Conservation (phyloP, 2,113 vertebrate genomes). For the Trogon surrucura region DNA sequence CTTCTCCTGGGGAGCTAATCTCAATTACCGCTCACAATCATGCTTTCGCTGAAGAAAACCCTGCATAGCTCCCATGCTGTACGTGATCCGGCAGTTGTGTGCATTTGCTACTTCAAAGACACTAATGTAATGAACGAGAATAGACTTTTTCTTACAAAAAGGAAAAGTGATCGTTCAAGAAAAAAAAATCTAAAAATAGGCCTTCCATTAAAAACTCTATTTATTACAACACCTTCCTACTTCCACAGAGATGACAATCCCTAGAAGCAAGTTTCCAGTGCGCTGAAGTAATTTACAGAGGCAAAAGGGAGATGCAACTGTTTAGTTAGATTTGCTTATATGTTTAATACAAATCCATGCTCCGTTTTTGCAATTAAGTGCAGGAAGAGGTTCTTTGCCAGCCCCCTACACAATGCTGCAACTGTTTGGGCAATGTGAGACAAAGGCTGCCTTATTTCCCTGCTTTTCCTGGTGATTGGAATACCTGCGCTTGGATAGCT, state of each 20-base stretch:
- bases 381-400: neutral
- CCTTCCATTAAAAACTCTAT: neutral
- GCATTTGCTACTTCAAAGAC: neutral
- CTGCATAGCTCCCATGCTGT: neutral
- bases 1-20: neutral
- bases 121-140: neutral
- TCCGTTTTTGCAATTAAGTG: neutral
- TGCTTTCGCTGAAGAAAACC: neutral
- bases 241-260: neutral
- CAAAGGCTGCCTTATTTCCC: neutral
- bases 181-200: neutral
- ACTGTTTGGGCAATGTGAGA: rapidly evolving
- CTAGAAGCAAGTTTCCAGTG: neutral
- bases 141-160: neutral
- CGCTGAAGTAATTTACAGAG: neutral
- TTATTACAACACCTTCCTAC: neutral
- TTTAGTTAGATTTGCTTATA: neutral
- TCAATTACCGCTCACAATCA: neutral
- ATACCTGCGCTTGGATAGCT: neutral
- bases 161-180: neutral
- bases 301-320: neutral
- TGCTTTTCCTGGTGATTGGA: neutral
- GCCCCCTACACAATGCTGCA: neutral
- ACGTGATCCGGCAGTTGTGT: neutral
- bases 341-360: neutral